A percentile compares a stretch with the other conserved stretches of the same genome.
Conservation (phyloP, 2,113 vertebrate genomes). For the Glaucidium brasilianum region DNA sequence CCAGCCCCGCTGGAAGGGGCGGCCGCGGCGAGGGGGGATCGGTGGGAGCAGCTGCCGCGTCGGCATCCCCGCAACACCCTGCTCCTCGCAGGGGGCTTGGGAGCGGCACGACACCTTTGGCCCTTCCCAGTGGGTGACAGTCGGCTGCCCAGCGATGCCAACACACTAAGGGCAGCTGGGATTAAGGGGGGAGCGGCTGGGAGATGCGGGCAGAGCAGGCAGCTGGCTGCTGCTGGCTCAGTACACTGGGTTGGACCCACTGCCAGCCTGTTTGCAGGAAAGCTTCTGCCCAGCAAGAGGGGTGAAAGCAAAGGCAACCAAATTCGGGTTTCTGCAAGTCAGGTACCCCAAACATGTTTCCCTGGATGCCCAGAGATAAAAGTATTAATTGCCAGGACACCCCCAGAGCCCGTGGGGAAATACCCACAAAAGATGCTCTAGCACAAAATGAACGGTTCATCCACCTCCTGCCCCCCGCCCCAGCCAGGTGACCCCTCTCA, state of each 20-base stretch:
- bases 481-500: fast-evolving
- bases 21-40: neutral
- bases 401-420: fast-evolving
- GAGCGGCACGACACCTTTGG: fast-evolving
- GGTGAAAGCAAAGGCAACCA: fast-evolving
- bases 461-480: neutral
- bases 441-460: fast-evolving
- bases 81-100: neutral
- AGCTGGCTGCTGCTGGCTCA: neutral
- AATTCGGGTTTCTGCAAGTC: neutral
- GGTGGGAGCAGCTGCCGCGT: neutral
- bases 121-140: fast-evolving
- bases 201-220: fast-evolving
- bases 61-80: fast-evolving
- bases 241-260: neutral
- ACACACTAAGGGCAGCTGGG: neutral
- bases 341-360: fast-evolving
- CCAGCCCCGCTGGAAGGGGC: slow-evolving; percentile 12
- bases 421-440: neutral
- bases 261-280: fast-evolving
- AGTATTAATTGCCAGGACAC: fast-evolving
- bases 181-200: fast-evolving
- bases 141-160: neutral
- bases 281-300: neutral
- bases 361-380: neutral